Percentiles rank a stretch among this genome's conserved stretches.
Evolutionary conservation across 2,797 vertebrate species (phyloP).

Genomic region (Toxotes lorentzi): DNA sequence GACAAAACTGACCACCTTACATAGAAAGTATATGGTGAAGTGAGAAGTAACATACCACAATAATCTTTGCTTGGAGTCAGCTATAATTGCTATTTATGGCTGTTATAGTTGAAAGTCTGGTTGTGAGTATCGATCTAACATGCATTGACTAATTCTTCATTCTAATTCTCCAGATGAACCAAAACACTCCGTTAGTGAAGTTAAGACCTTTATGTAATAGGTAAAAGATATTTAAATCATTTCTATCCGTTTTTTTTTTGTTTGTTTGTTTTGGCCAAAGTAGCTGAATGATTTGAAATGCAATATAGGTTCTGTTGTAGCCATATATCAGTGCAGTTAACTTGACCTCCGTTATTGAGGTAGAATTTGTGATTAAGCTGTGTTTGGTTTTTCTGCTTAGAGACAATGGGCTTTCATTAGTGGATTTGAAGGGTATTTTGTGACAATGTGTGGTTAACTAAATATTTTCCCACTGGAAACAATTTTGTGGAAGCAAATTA

Average conservation of each 20-base stretch:
- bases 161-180: conserved; percentile 50
- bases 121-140: conserved; percentile 21
- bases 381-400: conserved; percentile 50
- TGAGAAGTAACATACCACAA: conserved; percentile 19
- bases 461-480: conserved; percentile 31
- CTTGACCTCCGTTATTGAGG: conserved; percentile 38
- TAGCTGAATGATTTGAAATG: conserved; percentile 11
- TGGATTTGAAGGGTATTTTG: conserved; percentile 51
- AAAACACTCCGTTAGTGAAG: conserved; percentile 16
- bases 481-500: conserved; percentile 33
- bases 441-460: conserved; percentile 38
- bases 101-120: conserved; percentile 19
- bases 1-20: conserved; percentile 19
- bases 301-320: conserved; percentile 37
- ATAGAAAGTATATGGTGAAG: conserved; percentile 15
- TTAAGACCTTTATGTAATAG: conserved; percentile 21
- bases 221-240: conserved; percentile 27
- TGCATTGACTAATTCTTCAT: conserved; percentile 36
- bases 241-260: conserved; percentile 40
- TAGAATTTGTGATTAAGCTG: conserved; percentile 40
- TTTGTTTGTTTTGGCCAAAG: too few species aligned
- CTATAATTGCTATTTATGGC: conserved; percentile 14
- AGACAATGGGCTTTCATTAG: conserved; percentile 44
- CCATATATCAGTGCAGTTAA: conserved; percentile 37
- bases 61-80: conserved; percentile 22